These are phyloP conservation scores for Cerceris rybyensis DNA, from an alignment of 2,888 invertebrate genomes.

Conservation along the genomic window DNA sequence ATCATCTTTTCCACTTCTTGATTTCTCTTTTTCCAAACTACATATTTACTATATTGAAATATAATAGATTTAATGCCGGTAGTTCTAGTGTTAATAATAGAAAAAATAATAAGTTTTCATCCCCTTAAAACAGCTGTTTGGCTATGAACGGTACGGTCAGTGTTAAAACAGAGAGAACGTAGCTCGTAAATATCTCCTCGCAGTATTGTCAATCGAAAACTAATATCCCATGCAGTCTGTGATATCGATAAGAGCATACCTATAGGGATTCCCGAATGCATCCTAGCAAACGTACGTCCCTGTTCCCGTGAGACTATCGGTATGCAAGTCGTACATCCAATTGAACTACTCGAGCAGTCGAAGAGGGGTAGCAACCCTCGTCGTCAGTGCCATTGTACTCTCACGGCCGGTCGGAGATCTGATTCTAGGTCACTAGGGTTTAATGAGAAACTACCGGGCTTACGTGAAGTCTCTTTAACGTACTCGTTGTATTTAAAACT, in stretches of 20 bases:
- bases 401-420: constrained; percentile 31
- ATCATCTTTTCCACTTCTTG: too few species aligned
- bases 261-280: constrained; percentile 8
- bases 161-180: too few species aligned
- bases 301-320: constrained; percentile 58
- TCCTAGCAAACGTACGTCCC: constrained; percentile 39
- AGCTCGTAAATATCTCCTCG: too few species aligned
- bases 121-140: too few species aligned
- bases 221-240: background rate
- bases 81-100: too few species aligned
- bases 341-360: constrained; percentile 52
- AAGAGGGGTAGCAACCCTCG: constrained; percentile 41
- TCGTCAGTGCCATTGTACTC: constrained; percentile 50
- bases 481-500: constrained; percentile 39
- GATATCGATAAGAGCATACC: constrained; percentile 14
- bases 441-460: constrained; percentile 63
- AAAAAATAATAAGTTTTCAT: too few species aligned
- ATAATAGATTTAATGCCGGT: too few species aligned
- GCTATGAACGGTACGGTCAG: too few species aligned
- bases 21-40: too few species aligned
- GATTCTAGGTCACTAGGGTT: constrained; percentile 63
- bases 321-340: constrained; percentile 58
- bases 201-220: background rate
- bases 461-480: constrained; percentile 35
- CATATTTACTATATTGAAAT: too few species aligned